These are phyloP conservation scores for Siphlonurus alternatus DNA, from an alignment of 2,888 invertebrate genomes.

Conservation along the genomic window DNA sequence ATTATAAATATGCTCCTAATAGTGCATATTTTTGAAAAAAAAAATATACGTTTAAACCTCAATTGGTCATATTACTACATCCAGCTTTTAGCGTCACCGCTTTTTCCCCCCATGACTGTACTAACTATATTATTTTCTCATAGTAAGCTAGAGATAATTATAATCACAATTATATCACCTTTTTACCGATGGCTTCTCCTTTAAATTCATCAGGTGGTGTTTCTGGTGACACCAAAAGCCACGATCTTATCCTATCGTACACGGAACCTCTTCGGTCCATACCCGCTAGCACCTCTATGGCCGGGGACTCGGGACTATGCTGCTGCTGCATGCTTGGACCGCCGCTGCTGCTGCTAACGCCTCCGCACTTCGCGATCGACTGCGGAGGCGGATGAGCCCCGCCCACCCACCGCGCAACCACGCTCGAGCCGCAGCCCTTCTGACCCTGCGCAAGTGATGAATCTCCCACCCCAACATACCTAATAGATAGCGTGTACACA, in stretches of 20 bases:
- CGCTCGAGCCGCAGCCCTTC: not conserved
- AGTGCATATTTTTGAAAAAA: too few species aligned
- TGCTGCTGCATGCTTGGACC: not conserved
- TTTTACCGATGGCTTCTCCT: not conserved
- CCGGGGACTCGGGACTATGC: not conserved
- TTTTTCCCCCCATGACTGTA: too few species aligned
- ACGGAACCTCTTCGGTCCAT: not conserved
- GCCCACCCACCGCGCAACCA: not conserved
- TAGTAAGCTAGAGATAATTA: too few species aligned
- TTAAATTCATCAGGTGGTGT: not conserved
- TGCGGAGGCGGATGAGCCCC: not conserved
- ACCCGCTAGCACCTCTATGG: not conserved
- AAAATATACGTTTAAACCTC: too few species aligned
- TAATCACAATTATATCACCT: too few species aligned
- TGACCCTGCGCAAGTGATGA: not conserved
- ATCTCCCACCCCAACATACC: not conserved
- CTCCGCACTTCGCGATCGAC: not conserved
- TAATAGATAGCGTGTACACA: not conserved
- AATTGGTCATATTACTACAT: too few species aligned
- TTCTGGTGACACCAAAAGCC: not conserved
- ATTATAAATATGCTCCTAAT: too few species aligned
- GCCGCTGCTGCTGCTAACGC: not conserved
- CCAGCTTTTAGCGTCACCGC: too few species aligned
- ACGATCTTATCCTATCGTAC: not conserved
- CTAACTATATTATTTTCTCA: too few species aligned